Percentiles rank a stretch among this genome's conserved stretches.
Evolutionary conservation across 2,797 vertebrate species (phyloP).

Genomic region (Gobionotothen gibberifrons): DNA sequence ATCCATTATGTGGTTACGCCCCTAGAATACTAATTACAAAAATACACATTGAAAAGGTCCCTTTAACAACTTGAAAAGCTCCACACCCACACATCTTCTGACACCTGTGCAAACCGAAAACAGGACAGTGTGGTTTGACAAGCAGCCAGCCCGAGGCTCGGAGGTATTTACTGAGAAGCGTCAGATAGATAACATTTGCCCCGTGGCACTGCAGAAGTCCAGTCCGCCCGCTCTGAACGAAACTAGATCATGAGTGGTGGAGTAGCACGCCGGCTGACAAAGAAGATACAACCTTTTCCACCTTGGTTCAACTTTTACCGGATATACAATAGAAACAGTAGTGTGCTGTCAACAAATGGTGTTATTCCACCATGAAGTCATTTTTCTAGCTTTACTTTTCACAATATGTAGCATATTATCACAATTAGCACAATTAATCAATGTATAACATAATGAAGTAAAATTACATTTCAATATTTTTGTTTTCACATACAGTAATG

Average conservation of each 20-base stretch:
- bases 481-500: too few relatives aligned
- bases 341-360: neutral
- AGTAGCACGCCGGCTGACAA: neutral
- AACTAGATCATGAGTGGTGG: neutral
- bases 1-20: neutral
- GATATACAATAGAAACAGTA: neutral
- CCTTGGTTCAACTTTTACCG: neutral
- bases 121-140: slow-evolving; percentile 2
- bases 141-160: too few relatives aligned
- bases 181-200: neutral
- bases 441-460: too few relatives aligned
- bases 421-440: too few relatives aligned
- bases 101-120: neutral
- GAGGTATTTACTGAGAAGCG: neutral
- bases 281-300: neutral
- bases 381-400: neutral
- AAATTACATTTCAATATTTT: too few relatives aligned
- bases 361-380: neutral
- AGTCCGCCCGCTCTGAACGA: neutral
- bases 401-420: too few relatives aligned
- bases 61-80: neutral
- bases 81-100: neutral
- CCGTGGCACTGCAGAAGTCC: neutral
- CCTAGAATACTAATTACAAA: neutral
- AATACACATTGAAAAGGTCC: neutral